Evolutionary conservation across 2,888 invertebrate genomes (phyloP), one percentile per base, ranked within the genome.

Genomic region (Monochamus alternatus): DNA sequence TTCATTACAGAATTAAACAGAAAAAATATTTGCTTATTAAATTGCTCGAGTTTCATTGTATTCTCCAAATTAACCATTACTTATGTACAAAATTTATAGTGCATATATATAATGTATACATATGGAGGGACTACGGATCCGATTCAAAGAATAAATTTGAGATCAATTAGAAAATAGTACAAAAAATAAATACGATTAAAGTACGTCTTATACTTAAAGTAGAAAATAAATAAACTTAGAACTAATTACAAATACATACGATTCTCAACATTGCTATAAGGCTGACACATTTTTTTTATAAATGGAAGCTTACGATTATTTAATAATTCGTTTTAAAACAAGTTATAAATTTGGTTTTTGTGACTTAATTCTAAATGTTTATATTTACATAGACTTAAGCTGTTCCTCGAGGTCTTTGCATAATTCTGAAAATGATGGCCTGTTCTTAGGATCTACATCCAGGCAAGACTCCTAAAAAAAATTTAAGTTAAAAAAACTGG

Each of bases 361-460:
- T 75, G 79, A 77, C 80, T 80, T 76, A 73, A 58, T 63, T 72
- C 71, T 70, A 68, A 32, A 66, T 60, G 71, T 67, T 69, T 59
- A 63, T 83, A 84, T 85, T 87, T 88, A 89, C 87, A 89, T 86
- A 70, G 86, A 87, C 79, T 89, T 89, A 66, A 90, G 87, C 76
- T 90, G 88, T 82, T 91, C 91, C 72, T 89, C 89, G 64, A 92
- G 87, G 81, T 90, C 90, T 77, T 89, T 88, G 30, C 90, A 90
- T 22, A 94, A 89, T 47, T 93, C 91, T 0, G 92, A 89, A 86
- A 95, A 94, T 8, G 93, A 92, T 0, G 94, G 94, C 76, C 95
- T 89, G 70, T 93, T 93, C 3, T 93, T 87, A 0, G 94, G 94
- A n/a, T 93, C 93, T 14, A 89, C 88, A 75, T 92, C 91, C 93